Conservation (phyloP, 2,113 vertebrate genomes). For the Pelecanoides urinatrix region DNA sequence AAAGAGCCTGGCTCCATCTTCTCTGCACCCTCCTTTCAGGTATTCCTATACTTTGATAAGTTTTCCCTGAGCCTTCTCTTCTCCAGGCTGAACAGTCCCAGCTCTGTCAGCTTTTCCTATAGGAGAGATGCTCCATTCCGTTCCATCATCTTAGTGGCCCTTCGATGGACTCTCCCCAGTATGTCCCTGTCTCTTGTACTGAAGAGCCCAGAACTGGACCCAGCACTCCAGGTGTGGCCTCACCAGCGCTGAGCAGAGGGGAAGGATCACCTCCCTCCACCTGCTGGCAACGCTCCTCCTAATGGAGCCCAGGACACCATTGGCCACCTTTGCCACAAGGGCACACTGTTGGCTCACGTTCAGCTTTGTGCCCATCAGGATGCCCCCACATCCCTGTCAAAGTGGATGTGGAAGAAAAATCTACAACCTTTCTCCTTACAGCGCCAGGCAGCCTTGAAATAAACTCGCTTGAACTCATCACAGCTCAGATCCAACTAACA, state of each 20-base stretch:
- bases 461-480: neutral
- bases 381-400: too few relatives aligned
- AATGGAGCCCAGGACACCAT: neutral
- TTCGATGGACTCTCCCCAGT: neutral
- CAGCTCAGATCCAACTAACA: neutral
- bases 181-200: neutral
- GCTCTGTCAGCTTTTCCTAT: neutral
- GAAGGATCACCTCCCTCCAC: neutral
- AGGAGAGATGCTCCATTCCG: neutral
- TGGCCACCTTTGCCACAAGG: neutral
- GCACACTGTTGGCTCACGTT: neutral
- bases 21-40: neutral
- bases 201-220: neutral
- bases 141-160: neutral
- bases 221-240: neutral
- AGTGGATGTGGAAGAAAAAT: too few relatives aligned
- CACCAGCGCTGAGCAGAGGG: neutral
- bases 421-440: neutral
- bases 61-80: neutral
- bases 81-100: neutral
- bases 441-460: neutral
- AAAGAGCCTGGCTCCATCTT: neutral
- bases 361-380: neutral
- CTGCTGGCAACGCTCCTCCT: neutral
- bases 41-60: neutral